These are phyloP conservation scores for Samia ricini DNA, from an alignment of 1,140 invertebrate genomes.

Conservation along the genomic window DNA sequence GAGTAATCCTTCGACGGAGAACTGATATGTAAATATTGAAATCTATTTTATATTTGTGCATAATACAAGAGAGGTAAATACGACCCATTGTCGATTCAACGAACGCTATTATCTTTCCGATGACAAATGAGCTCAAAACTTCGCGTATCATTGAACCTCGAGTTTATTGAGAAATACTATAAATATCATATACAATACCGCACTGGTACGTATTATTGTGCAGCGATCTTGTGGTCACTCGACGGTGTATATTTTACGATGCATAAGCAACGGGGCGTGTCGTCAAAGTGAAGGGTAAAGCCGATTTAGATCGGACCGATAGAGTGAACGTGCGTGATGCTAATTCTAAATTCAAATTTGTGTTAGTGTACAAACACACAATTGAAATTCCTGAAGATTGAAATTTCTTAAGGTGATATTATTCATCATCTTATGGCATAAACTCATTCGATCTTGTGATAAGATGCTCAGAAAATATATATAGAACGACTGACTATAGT, in stretches of 20 bases:
- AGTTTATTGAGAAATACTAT: slow-evolving; percentile 5
- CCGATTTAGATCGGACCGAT: slow-evolving; percentile 66
- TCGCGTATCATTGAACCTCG: slow-evolving; percentile 34
- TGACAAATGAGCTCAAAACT: slow-evolving; percentile 65
- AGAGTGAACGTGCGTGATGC: slow-evolving; percentile 49
- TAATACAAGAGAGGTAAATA: slow-evolving; percentile 40
- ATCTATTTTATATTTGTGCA: slow-evolving; percentile 15
- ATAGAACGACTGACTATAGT: too few relatives aligned
- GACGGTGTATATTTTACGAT: slow-evolving; percentile 19
- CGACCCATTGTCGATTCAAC: slow-evolving; percentile 59
- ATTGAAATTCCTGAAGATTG: slow-evolving; percentile 41
- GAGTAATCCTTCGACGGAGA: too few relatives aligned
- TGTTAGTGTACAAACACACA: slow-evolving; percentile 35
- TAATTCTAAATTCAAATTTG: slow-evolving; percentile 61
- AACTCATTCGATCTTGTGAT: background rate
- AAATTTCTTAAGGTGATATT: slow-evolving; percentile 33
- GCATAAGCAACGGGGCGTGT: slow-evolving; percentile 7
- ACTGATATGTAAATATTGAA: background rate
- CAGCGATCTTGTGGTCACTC: slow-evolving; percentile 4
- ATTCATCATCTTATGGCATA: slow-evolving; percentile 17
- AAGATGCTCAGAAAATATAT: too few relatives aligned
- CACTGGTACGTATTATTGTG: slow-evolving; percentile 12
- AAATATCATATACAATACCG: slow-evolving; percentile 42
- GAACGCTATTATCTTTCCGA: slow-evolving; percentile 59
- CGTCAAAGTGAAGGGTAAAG: slow-evolving; percentile 46